These are phyloP conservation scores for Gambelia wislizenii DNA, from an alignment of 2,797 vertebrate genomes.

Conservation along the genomic window DNA sequence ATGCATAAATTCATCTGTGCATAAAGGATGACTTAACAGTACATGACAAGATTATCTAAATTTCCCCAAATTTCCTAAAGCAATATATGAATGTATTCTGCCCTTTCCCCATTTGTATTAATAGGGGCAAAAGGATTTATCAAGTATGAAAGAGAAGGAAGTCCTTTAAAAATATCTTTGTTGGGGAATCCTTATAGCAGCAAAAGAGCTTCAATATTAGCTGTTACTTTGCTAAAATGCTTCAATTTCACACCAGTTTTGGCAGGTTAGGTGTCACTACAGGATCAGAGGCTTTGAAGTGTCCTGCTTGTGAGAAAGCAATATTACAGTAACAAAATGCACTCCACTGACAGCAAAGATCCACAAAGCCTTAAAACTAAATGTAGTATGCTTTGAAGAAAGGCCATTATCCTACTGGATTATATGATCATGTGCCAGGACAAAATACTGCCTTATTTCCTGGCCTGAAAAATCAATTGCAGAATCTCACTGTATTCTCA, in stretches of 20 bases:
- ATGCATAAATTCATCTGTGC: background rate
- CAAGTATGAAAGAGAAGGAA: constrained; percentile 9
- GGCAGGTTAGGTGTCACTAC: background rate
- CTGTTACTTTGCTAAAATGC: constrained; percentile 5
- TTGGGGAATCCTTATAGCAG: background rate
- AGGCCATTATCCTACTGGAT: constrained; percentile 15
- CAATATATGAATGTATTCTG: constrained; percentile 7
- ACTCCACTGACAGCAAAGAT: constrained; percentile 19
- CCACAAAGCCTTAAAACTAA: constrained; percentile 15
- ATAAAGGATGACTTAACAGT: background rate
- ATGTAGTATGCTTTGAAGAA: constrained; percentile 17
- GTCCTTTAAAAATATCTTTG: background rate
- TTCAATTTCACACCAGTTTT: constrained; percentile 12
- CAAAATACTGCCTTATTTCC: constrained; percentile 27
- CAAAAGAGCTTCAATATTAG: background rate
- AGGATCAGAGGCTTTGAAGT: constrained; percentile 5
- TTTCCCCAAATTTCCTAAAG: background rate
- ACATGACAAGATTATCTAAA: background rate
- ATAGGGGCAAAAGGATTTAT: background rate
- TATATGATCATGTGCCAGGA: constrained; percentile 22
- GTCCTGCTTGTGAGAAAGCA: constrained; percentile 6
- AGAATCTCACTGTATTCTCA: constrained; percentile 15
- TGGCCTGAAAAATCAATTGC: constrained; percentile 23
- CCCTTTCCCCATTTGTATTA: background rate
- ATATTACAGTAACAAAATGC: constrained; percentile 27